These are phyloP conservation scores for Phymanthus crucifer DNA, from an alignment of 92 coral and sea anemone species.

Conservation along the genomic window DNA sequence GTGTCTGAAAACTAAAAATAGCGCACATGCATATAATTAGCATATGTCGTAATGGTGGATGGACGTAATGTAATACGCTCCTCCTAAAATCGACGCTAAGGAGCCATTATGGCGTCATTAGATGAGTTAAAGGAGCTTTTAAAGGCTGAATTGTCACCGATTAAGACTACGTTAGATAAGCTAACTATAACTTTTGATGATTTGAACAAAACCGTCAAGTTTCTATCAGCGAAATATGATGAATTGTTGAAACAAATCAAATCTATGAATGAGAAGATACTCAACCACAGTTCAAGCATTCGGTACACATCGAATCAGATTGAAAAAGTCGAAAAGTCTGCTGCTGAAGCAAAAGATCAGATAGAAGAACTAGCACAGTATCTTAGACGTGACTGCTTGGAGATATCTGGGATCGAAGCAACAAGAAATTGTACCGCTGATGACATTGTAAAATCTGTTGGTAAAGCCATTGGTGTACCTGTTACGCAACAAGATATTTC, in stretches of 20 bases:
- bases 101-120: background rate
- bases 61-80: background rate
- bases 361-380: slow-evolving; percentile 46
- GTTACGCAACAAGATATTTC: slow-evolving; percentile 17
- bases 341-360: background rate
- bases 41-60: no score
- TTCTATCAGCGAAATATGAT: slow-evolving; percentile 34
- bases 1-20: no score
- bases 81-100: background rate
- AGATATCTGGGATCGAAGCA: slow-evolving; percentile 32
- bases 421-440: slow-evolving; percentile 28
- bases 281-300: slow-evolving; percentile 1
- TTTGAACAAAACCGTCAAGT: background rate
- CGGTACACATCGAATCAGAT: background rate
- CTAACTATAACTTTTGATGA: slow-evolving; percentile 15
- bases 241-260: slow-evolving; percentile 21
- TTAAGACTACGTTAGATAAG: slow-evolving; percentile 17
- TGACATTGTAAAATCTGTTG: slow-evolving; percentile 17
- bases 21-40: no score
- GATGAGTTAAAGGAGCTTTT: slow-evolving; percentile 20
- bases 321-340: background rate
- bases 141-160: slow-evolving; percentile 23
- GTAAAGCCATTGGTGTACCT: slow-evolving; percentile 31
- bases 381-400: slow-evolving; percentile 39
- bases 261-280: slow-evolving; percentile 19